Conservation (phyloP, 1,140 invertebrate species). For the Caligus rogercresseyi region DNA sequence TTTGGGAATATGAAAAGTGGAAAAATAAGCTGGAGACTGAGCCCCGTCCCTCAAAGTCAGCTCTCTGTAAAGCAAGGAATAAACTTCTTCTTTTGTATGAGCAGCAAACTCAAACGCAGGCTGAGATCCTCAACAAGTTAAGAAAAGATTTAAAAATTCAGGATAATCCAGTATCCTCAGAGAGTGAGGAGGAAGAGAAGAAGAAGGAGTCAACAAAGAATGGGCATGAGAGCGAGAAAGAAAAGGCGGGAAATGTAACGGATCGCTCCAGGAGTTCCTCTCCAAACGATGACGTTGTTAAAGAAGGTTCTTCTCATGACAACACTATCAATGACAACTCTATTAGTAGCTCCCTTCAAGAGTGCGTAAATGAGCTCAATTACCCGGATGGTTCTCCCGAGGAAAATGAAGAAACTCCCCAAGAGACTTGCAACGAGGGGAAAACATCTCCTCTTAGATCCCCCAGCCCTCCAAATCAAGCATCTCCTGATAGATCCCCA, state of each 20-base stretch:
- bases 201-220: constrained; percentile 5
- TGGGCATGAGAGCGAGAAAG: constrained; percentile 21
- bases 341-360: background rate
- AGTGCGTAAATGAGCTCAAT: background rate
- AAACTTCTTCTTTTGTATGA: too few relatives aligned
- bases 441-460: too few relatives aligned
- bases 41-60: background rate
- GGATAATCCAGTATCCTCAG: constrained; percentile 20
- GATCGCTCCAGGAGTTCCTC: background rate
- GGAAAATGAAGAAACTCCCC: background rate
- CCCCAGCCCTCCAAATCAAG: too few relatives aligned
- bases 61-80: background rate
- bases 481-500: too few relatives aligned
- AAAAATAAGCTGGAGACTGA: background rate
- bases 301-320: background rate
- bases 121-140: too few relatives aligned
- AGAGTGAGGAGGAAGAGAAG: constrained; percentile 21
- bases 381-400: background rate
- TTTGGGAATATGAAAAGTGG: background rate
- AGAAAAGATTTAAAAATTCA: too few relatives aligned
- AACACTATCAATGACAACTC: background rate
- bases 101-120: too few relatives aligned
- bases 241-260: background rate
- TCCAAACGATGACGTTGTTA: background rate
- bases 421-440: too few relatives aligned